Percentiles rank a stretch among this genome's conserved stretches.
phyloP scores from a whole-genome alignment of 2,113 vertebrate genomes.

The Ondatra zibethicus region DNA sequence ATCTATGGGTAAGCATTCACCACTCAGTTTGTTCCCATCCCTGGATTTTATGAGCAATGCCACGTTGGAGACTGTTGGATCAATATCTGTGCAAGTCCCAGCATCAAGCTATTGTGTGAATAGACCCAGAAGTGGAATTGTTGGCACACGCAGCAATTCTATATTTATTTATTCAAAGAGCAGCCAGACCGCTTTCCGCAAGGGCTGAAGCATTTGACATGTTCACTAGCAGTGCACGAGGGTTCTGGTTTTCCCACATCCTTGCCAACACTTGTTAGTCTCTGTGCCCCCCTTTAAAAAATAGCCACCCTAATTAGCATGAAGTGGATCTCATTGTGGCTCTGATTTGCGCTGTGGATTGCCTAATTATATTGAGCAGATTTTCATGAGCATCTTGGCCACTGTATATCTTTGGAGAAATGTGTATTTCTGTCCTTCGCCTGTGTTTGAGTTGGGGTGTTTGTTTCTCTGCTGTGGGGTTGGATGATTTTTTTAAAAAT shows the following conservation, averaged over 20 bases:
- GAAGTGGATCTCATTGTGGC: background rate
- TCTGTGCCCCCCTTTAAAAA: background rate
- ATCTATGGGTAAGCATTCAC: too few relatives aligned
- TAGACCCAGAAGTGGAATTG: background rate
- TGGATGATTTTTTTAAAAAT: background rate
- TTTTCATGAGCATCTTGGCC: background rate
- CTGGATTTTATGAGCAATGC: background rate
- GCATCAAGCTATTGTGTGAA: background rate
- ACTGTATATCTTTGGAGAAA: background rate
- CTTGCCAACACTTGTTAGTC: background rate
- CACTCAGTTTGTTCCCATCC: background rate
- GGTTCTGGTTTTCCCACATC: background rate
- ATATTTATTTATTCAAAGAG: background rate
- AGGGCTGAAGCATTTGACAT: fast-evolving
- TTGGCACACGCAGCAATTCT: background rate
- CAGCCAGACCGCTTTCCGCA: background rate
- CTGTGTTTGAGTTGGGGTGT: background rate
- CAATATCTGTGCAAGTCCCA: background rate
- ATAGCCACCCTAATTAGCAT: too few relatives aligned
- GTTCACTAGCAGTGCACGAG: fast-evolving
- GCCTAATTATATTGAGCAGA: fast-evolving
- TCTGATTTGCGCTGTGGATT: background rate
- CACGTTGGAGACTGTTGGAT: background rate
- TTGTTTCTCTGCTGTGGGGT: background rate
- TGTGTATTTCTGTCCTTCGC: background rate